These are phyloP conservation scores for Diarsia mendica DNA, from an alignment of 2,888 invertebrate genomes.

Conservation along the genomic window DNA sequence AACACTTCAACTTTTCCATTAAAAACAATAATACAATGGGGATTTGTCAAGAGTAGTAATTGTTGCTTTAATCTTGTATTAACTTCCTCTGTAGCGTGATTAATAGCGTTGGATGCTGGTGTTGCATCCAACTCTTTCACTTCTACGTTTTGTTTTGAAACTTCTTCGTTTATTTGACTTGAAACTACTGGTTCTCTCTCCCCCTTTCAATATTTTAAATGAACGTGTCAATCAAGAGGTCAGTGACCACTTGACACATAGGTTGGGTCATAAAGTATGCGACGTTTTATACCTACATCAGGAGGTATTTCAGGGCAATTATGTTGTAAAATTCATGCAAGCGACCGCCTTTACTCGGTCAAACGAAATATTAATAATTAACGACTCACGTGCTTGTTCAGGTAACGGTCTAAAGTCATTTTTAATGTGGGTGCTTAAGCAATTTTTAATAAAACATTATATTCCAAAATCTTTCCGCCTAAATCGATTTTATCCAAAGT, in stretches of 20 bases:
- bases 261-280: background rate
- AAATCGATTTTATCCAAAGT: background rate
- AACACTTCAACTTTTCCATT: conserved; percentile 66
- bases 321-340: conserved; percentile 34
- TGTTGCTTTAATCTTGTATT: conserved; percentile 46
- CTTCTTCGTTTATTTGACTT: background rate
- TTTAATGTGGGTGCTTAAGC: background rate
- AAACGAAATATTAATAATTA: conserved; percentile 25
- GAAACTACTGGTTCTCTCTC: background rate
- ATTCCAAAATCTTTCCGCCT: background rate
- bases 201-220: background rate
- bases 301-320: conserved; percentile 24
- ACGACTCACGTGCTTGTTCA: background rate
- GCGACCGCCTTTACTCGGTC: conserved; percentile 14
- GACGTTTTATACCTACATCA: background rate
- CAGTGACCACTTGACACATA: background rate
- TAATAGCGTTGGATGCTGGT: background rate
- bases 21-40: conserved; percentile 56
- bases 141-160: background rate
- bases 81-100: conserved; percentile 21
- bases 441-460: background rate
- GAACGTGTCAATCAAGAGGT: background rate
- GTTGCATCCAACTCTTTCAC: background rate
- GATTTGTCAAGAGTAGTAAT: conserved; percentile 51
- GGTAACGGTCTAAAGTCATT: background rate